These are phyloP conservation scores for Phengaris arion DNA, from an alignment of 2,888 invertebrate genomes.

Conservation along the genomic window DNA sequence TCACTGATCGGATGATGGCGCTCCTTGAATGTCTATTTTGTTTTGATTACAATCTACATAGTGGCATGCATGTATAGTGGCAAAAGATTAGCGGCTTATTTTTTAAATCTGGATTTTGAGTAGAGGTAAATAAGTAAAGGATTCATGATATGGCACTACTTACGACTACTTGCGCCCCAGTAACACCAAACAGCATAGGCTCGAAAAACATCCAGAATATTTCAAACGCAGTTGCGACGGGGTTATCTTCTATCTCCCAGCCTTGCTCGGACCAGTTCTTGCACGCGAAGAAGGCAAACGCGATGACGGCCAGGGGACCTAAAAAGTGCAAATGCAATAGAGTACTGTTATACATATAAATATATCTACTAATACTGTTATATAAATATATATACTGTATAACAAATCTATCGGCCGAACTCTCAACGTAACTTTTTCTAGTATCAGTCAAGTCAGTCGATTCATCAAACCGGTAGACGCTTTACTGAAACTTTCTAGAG, in stretches of 20 bases:
- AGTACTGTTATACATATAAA: not conserved
- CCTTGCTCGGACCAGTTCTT: constrained; percentile 90
- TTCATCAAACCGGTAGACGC: no score
- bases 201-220: constrained; percentile 98
- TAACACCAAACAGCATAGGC: constrained; percentile 95
- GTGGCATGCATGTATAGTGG: no score
- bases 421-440: no score
- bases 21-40: no score
- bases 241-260: constrained; percentile 93
- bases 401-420: no score
- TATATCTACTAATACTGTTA: no score
- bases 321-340: constrained; percentile 50
- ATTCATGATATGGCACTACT: constrained; percentile 40
- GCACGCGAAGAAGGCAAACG: constrained; percentile 89
- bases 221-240: constrained; percentile 92
- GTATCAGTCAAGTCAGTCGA: no score
- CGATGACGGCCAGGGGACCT: constrained; percentile 91
- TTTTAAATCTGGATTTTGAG: not conserved
- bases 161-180: constrained; percentile 92
- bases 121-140: not conserved
- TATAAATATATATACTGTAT: no score
- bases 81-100: no score
- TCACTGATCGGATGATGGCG: no score
- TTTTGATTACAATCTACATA: no score
- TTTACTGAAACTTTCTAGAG: no score